Conservation (phyloP, 2,888 invertebrate species). For the Venustoraphidia nigricollis region DNA sequence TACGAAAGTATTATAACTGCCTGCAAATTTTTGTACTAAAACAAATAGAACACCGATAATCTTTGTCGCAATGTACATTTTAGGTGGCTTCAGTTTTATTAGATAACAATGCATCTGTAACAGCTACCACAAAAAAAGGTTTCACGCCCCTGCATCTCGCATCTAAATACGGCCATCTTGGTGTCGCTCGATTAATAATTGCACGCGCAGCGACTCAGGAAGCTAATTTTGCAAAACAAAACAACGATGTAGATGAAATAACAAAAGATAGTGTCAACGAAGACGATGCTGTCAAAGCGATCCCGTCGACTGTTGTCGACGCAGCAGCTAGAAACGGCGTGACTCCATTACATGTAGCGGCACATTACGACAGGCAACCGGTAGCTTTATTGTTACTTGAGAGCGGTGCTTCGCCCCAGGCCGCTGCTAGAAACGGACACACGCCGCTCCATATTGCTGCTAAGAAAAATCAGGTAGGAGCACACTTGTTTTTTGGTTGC, state of each 20-base stretch:
- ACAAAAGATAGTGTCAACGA: neutral
- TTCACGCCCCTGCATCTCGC: constrained; percentile 96
- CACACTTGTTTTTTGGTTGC: constrained; percentile 1
- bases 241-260: neutral
- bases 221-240: neutral
- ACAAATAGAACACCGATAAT: too few species aligned
- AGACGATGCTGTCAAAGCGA: neutral
- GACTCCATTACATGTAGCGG: constrained; percentile 91
- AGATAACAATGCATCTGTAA: constrained; percentile 79
- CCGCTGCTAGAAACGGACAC: constrained; percentile 93
- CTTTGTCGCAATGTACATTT: constrained; percentile 9
- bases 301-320: constrained; percentile 37
- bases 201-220: constrained; percentile 61
- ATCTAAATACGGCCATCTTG: constrained; percentile 90
- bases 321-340: constrained; percentile 89
- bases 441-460: constrained; percentile 96
- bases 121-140: constrained; percentile 88
- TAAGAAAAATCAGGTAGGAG: constrained; percentile 74
- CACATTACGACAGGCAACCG: constrained; percentile 89
- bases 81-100: constrained; percentile 76
- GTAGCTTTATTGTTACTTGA: constrained; percentile 81
- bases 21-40: too few species aligned
- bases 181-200: constrained; percentile 72
- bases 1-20: too few species aligned
- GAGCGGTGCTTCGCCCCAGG: constrained; percentile 86